A percentile compares a stretch with the other conserved stretches of the same genome.
These are phyloP conservation scores for Suillia variegata DNA, from an alignment of 2,888 invertebrate species.

Conservation along the genomic window DNA sequence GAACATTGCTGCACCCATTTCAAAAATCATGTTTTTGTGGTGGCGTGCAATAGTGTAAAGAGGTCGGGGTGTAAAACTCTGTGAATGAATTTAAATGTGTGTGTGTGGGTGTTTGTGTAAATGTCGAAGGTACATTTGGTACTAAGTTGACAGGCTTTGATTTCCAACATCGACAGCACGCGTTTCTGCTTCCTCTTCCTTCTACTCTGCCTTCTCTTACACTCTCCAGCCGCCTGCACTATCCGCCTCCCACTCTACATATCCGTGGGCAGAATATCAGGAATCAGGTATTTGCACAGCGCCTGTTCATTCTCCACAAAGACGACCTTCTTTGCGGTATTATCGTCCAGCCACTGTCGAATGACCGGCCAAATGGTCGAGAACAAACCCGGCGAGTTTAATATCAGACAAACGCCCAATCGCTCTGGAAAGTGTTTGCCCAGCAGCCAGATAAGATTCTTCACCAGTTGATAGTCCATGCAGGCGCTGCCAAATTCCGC, in stretches of 20 bases:
- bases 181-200: no score
- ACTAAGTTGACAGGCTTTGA: no score
- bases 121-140: no score
- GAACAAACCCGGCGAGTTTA: constrained; percentile 76
- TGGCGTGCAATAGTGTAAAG: no score
- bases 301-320: constrained; percentile 74
- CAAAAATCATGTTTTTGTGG: no score
- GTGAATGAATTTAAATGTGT: no score
- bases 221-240: no score
- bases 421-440: constrained; percentile 80
- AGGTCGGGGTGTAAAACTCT: no score
- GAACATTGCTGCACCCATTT: no score
- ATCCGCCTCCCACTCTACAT: constrained; percentile 64
- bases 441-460: constrained; percentile 78
- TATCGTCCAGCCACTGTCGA: constrained; percentile 78
- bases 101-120: no score
- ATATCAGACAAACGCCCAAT: constrained; percentile 75
- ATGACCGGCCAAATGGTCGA: constrained; percentile 80
- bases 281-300: constrained; percentile 76
- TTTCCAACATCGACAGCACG: no score
- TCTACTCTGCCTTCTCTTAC: no score
- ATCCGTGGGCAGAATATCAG: constrained; percentile 76
- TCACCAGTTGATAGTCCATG: constrained; percentile 82
- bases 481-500: constrained; percentile 74
- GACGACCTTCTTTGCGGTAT: constrained; percentile 76